Base-by-base conservation (phyloP, 2,113 vertebrate genomes). In the Passerina amoena region DNA sequence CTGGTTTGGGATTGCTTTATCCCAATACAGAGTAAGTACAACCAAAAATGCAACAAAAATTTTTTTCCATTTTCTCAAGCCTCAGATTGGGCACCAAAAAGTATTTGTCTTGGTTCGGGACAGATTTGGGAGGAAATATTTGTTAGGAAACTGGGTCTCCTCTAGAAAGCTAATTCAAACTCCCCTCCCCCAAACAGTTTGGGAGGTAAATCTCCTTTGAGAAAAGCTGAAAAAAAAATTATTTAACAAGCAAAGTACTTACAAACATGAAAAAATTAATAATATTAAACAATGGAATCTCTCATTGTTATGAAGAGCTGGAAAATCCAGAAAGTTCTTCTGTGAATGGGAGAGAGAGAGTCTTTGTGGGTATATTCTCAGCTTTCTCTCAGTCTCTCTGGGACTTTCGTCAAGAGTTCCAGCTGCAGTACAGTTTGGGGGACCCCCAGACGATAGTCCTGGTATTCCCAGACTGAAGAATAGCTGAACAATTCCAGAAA, bases 371-470 rank as follows among this genome's bases (percentile, higher is more conserved):
- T 31, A 9, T 38, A 21, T 35, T 16, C 56, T 60, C 2, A 3
- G 6, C 27, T 60, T 37, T 38, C n/a, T 31, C n/a, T 31, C 44
- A 31, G 21, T 61, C 28, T 33, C 24, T 44, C 8, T 9, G 10
- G 17, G 38, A 7, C 7, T 56, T 3, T 0, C 8, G 19, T 57
- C 18, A 6, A 14, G 10, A 27, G 18, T 44, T 11, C 24, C 4
- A 2, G 51, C 10, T 0, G 1, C 17, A 44, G 31, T n/a, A 31
- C 17, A 44, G 31, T 6, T n/a, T 56, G 51, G 23, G 31, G 7
- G 9, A 23, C 4, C 23, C 18, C 9, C 1, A 0, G 17, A 27
- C 0, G 1, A 27, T 27, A 54, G 38, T n/a, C 30, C 17, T n/a
- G 18, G 38, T 15, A 10, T 44, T 72, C 38, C 23, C 9, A 6